Base-by-base conservation (phyloP, 2,113 vertebrate genomes). In the Loxodonta africana region DNA sequence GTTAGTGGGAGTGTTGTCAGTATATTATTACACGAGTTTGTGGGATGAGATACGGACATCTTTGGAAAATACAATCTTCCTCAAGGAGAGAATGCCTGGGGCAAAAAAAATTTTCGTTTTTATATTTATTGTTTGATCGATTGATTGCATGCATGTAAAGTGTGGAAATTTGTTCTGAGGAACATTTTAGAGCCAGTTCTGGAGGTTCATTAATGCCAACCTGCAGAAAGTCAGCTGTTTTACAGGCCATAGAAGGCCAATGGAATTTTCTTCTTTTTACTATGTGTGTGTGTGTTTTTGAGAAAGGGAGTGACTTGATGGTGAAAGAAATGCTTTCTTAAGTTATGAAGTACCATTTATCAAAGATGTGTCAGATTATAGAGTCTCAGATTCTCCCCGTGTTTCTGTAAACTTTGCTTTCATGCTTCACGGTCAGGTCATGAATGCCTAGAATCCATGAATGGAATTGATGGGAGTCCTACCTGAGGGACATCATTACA, bases 371-470 rank as follows among this genome's bases (percentile, higher is more conserved):
- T 62, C 25, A 57, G 53, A 57, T 65, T 51, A 11, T 0, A 51
- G 25, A 4, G 14, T 57, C 74, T 94, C 30, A 83, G 1, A 84
- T 90, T 96, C 73, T 88, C 69, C 48, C 46, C 48, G 6, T 83
- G 30, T 95, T 91, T 67, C 57, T 76, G 21, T 62, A 92, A 93
- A 87, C 48, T 86, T 74, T 18, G 6, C 26, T 48, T 95, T 92
- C 46, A 86, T 3, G 63, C n/a, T 20, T 78, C 62, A 44, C 33
- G 83, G 26, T 71, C 37, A 85, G 65, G 30, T 93, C 51, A n/a
- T 57, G 25, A 57, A 60, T 62, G 30, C 14, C 63, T 82, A 60
- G 11, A 3, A 53, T 53, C 33, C 60, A 62, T 80, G 7, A 84
- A 37, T 46, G 62, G 23, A 81, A 37, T n/a, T 91, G 62, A 90